Evolutionary conservation across 1,140 invertebrate species (phyloP).

Genomic region (Drosophila melanica): DNA sequence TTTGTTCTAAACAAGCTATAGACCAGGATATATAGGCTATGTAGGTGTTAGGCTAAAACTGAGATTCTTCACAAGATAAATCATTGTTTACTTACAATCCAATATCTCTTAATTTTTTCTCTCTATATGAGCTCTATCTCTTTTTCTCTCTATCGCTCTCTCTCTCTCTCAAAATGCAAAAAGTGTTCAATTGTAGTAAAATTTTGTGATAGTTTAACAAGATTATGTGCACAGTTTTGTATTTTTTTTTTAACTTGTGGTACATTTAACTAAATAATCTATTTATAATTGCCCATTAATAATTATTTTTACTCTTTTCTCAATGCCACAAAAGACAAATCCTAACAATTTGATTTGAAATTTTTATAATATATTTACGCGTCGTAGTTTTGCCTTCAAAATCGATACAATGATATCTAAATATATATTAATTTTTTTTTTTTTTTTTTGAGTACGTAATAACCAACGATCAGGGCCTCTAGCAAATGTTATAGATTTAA

Average conservation of each 20-base stretch:
- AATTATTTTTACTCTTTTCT: not conserved
- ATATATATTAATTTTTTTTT: slow-evolving; percentile 24
- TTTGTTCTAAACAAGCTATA: slow-evolving; percentile 12
- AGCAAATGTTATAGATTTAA: slow-evolving; percentile 70
- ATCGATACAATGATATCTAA: slow-evolving; percentile 21
- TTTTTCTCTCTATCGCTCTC: not conserved
- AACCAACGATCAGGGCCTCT: slow-evolving; percentile 61
- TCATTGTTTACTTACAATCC: not conserved
- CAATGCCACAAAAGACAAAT: slow-evolving; percentile 46
- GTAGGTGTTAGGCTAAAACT: not conserved
- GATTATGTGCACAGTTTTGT: slow-evolving; percentile 45
- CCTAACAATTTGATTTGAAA: slow-evolving; percentile 20
- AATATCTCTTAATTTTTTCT: not conserved
- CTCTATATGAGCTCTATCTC: too few relatives aligned
- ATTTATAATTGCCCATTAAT: slow-evolving; percentile 5
- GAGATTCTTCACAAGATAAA: not conserved
- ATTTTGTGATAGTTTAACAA: slow-evolving; percentile 72
- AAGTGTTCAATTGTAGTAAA: slow-evolving; percentile 72
- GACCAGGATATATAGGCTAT: not conserved
- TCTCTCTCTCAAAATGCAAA: slow-evolving; percentile 39
- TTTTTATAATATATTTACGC: not conserved
- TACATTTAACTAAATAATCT: slow-evolving; percentile 26
- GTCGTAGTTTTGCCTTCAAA: slow-evolving; percentile 14
- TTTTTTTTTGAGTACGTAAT: slow-evolving; percentile 3
- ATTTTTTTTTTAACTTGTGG: slow-evolving; percentile 28